Evolutionary conservation across 2,797 vertebrate genomes (phyloP).

Genomic region (Halcyon leucocephala): DNA sequence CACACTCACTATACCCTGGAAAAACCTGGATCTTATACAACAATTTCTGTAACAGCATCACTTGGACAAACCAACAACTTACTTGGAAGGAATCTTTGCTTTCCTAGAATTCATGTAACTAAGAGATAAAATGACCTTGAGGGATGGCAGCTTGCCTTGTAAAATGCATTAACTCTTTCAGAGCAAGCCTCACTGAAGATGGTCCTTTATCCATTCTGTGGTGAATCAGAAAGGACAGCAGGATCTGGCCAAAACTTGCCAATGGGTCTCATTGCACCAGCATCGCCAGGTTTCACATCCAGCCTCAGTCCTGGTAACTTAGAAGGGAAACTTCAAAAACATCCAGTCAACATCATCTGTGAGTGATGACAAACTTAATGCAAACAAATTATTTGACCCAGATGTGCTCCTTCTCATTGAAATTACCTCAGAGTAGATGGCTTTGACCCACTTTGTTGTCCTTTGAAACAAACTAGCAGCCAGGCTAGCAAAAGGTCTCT

Average conservation of each 20-base stretch:
- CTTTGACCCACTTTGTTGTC: neutral
- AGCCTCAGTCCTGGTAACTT: neutral
- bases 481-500: neutral
- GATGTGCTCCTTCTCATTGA: neutral
- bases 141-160: slow-evolving; percentile 50
- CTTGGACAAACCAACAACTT: slow-evolving; percentile 67
- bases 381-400: neutral
- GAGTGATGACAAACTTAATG: neutral
- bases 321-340: neutral
- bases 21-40: slow-evolving; percentile 73
- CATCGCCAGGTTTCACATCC: neutral
- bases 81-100: slow-evolving; percentile 71
- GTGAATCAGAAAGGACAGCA: neutral
- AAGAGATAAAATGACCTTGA: slow-evolving; percentile 65
- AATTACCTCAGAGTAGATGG: neutral
- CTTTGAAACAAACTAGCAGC: neutral
- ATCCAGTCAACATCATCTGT: neutral
- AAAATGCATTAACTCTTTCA: slow-evolving; percentile 57
- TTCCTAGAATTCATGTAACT: slow-evolving; percentile 77
- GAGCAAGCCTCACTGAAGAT: neutral
- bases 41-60: slow-evolving; percentile 68
- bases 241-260: neutral
- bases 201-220: neutral
- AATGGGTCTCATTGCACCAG: neutral
- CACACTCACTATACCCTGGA: slow-evolving; percentile 45